phyloP scores from a whole-genome alignment of 2,888 invertebrate species.

The Merodon equestris region DNA sequence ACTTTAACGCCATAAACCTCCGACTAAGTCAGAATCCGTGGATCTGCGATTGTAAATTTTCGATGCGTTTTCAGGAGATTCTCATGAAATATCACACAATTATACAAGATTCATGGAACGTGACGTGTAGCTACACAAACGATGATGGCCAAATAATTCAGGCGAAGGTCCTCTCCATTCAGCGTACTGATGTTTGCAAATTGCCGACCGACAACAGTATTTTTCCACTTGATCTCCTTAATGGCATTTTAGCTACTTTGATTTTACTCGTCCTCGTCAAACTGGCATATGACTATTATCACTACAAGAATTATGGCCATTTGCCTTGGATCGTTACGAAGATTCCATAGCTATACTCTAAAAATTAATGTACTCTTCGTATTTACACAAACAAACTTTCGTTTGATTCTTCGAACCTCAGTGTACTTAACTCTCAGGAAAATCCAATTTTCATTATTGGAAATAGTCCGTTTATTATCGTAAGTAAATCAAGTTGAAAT shows the following conservation, averaged over 20 bases:
- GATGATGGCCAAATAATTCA: slow-evolving; percentile 76
- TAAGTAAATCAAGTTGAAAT: too few species aligned
- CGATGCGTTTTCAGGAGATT: slow-evolving; percentile 86
- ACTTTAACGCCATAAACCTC: slow-evolving; percentile 84
- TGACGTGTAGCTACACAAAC: slow-evolving; percentile 85
- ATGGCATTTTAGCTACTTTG: slow-evolving; percentile 83
- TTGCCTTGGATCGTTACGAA: slow-evolving; percentile 91
- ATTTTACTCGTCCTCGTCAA: slow-evolving; percentile 87
- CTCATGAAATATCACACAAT: slow-evolving; percentile 85
- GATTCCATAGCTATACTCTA: slow-evolving; percentile 81
- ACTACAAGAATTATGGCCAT: slow-evolving; percentile 87
- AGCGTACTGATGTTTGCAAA: slow-evolving; percentile 85
- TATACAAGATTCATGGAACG: slow-evolving; percentile 84
- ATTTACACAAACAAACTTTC: too few species aligned
- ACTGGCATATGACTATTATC: slow-evolving; percentile 89
- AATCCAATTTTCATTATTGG: too few species aligned
- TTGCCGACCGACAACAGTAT: slow-evolving; percentile 81
- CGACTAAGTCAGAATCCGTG: slow-evolving; percentile 89
- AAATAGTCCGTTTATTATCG: too few species aligned
- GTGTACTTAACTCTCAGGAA: too few species aligned
- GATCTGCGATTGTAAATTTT: slow-evolving; percentile 90
- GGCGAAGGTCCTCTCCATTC: slow-evolving; percentile 84
- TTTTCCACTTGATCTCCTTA: slow-evolving; percentile 86
- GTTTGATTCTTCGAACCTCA: too few species aligned
- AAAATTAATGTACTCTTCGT: too few species aligned